These are phyloP conservation scores for Dascyllus trimaculatus DNA, from an alignment of 2,113 vertebrate species.

Conservation along the genomic window DNA sequence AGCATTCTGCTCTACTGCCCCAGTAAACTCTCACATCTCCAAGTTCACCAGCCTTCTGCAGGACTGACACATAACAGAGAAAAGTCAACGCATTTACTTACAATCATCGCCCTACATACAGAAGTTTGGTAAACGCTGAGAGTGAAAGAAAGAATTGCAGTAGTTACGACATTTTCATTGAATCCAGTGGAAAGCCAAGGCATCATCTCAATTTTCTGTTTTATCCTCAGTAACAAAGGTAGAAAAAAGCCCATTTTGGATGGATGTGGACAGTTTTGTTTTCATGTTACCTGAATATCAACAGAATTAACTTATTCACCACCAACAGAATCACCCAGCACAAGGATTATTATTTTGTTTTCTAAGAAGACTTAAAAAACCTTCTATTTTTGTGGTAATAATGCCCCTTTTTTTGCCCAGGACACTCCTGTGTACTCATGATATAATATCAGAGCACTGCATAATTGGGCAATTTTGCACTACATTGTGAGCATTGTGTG, in stretches of 20 bases:
- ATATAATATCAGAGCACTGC: conserved; percentile 18
- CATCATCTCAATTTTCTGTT: not conserved
- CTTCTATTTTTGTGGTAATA: not conserved
- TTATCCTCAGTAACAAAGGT: not conserved
- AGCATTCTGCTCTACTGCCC: conserved; percentile 56
- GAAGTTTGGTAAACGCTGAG: not conserved
- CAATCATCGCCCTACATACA: conserved; percentile 1
- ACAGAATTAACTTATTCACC: not conserved
- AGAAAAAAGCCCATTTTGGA: not conserved
- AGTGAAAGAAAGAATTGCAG: not conserved
- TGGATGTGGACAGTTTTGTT: no score
- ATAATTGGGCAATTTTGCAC: conserved; percentile 26
- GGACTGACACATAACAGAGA: conserved; percentile 9
- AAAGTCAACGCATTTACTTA: not conserved
- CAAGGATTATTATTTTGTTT: not conserved
- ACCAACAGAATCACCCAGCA: not conserved
- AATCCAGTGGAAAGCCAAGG: not conserved
- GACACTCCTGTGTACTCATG: conserved; percentile 12
- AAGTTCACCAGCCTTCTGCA: conserved; percentile 22
- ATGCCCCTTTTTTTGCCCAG: not conserved
- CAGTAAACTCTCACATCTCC: conserved; percentile 57
- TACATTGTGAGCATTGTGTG: not conserved
- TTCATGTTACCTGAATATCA: not conserved
- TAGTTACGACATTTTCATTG: conserved; percentile 6
- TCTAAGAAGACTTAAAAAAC: not conserved